These are phyloP conservation scores for Trichoplax adhaerens DNA, from an alignment of 37 sponge, comb jelly and placozoan genomes.

Conservation along the genomic window DNA sequence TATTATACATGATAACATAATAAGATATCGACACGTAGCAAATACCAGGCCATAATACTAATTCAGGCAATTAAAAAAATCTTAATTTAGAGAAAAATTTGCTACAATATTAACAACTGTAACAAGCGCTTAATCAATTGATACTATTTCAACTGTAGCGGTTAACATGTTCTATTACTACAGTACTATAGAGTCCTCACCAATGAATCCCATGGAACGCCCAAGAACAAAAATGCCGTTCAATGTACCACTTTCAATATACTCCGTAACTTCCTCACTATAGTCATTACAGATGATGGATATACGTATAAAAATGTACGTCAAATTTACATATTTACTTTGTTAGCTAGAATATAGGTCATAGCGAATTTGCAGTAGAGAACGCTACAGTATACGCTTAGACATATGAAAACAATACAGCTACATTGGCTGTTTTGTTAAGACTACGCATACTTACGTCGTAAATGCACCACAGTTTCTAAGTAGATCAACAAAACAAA, in stretches of 20 bases:
- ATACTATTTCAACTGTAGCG: neutral
- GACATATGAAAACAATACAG: neutral
- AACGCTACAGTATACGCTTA: neutral
- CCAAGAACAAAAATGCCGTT: slow-evolving; percentile 94
- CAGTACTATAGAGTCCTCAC: slow-evolving; percentile 14
- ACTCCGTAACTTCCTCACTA: slow-evolving; percentile 78
- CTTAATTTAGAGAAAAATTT: neutral
- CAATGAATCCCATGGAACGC: slow-evolving; percentile 84
- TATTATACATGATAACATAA: neutral
- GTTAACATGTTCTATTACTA: neutral
- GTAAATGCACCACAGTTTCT: slow-evolving; percentile 70
- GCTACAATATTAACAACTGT: neutral
- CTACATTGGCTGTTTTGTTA: neutral
- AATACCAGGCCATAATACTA: neutral
- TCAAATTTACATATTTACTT: neutral
- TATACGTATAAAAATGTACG: neutral
- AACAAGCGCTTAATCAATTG: neutral
- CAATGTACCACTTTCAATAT: slow-evolving; percentile 70
- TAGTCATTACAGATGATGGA: slow-evolving; percentile 3
- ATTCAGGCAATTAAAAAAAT: neutral
- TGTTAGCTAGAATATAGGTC: neutral
- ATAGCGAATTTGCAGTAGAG: neutral
- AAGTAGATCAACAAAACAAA: slow-evolving; percentile 85
- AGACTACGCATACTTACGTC: slow-evolving; percentile 13
- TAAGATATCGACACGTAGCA: neutral